phyloP scores from a whole-genome alignment of 2,888 invertebrate genomes.

The Aethes cnicana region DNA sequence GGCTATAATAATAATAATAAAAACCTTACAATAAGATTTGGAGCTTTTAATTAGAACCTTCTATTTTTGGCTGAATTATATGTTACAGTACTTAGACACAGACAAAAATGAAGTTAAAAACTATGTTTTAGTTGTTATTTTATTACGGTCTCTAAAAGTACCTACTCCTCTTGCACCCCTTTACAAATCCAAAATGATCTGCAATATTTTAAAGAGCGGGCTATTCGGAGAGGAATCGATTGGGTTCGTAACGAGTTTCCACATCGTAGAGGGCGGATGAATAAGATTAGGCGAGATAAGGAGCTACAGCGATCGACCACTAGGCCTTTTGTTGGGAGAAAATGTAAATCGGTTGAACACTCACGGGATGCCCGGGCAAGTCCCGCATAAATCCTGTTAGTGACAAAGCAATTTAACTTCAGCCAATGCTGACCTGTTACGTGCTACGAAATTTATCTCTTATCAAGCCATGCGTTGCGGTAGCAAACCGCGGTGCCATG shows the following conservation, averaged over 20 bases:
- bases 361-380: conserved; percentile 24
- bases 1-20: too few species aligned
- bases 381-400: conserved; percentile 50
- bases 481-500: conserved; percentile 23
- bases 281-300: conserved; percentile 57
- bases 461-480: conserved; percentile 35
- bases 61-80: too few species aligned
- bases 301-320: conserved; percentile 49
- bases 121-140: too few species aligned
- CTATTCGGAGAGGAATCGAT: conserved; percentile 42
- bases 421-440: conserved; percentile 46
- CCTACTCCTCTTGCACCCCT: conserved; percentile 2
- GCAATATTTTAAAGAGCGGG: conserved; percentile 36
- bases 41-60: too few species aligned
- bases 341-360: conserved; percentile 53
- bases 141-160: too few species aligned
- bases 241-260: conserved; percentile 48
- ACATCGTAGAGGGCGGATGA: conserved; percentile 50
- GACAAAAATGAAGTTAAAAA: too few species aligned
- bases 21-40: too few species aligned
- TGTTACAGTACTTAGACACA: too few species aligned
- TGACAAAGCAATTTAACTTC: conserved; percentile 60
- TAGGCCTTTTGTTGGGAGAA: conserved; percentile 49
- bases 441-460: conserved; percentile 42
- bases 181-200: conserved; percentile 23